Evolutionary conservation across 2,797 vertebrate genomes (phyloP).

Genomic region (Sebastiscus albofasciatus): DNA sequence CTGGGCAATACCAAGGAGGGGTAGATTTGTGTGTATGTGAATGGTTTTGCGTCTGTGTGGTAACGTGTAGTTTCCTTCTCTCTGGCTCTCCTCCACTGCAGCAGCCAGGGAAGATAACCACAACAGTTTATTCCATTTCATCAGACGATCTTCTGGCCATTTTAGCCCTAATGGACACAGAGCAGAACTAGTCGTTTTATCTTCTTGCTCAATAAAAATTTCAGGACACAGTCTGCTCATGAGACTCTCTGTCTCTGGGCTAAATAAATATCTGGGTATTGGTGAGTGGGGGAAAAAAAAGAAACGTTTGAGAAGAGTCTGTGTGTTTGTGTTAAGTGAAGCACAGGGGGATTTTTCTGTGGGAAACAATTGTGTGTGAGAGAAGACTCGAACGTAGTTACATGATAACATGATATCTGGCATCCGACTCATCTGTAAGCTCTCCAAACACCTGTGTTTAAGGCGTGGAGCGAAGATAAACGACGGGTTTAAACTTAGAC

Average conservation of each 20-base stretch:
- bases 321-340: conserved; percentile 51
- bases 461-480: conserved; percentile 73
- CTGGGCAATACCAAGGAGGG: conserved; percentile 61
- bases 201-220: conserved; percentile 89
- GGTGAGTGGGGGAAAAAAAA: conserved; percentile 13
- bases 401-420: conserved; percentile 70
- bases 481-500: conserved; percentile 63
- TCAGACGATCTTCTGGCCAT: conserved; percentile 81
- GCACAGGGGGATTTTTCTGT: conserved; percentile 39
- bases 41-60: conserved; percentile 21
- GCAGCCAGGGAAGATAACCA: conserved; percentile 64
- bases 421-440: conserved; percentile 54
- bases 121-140: conserved; percentile 80
- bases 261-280: conserved; percentile 60
- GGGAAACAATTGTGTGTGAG: conserved; percentile 50
- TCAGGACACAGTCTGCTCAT: conserved; percentile 21
- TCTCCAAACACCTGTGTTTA: conserved; percentile 80
- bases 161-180: conserved; percentile 89
- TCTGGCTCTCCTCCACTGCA: conserved; percentile 34
- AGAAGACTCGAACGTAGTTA: conserved; percentile 21
- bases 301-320: background rate
- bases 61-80: conserved; percentile 40
- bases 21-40: conserved; percentile 36
- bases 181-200: conserved; percentile 80
- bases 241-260: conserved; percentile 54